Evolutionary conservation across 2,797 vertebrate genomes (phyloP).

Genomic region (Epinephelus awoara): DNA sequence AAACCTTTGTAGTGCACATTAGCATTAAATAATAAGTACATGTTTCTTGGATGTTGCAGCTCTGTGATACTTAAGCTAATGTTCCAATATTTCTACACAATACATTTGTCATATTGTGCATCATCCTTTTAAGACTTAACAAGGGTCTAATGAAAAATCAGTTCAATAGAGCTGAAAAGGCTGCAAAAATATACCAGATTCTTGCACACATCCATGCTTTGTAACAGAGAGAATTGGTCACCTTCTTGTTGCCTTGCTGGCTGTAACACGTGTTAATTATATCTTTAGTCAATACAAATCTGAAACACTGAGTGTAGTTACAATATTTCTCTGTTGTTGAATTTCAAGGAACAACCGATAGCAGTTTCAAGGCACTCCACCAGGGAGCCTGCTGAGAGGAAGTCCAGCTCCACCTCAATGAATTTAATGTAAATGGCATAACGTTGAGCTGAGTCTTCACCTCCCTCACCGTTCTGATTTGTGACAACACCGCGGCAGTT

Average conservation of each 20-base stretch:
- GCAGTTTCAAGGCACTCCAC: constrained; percentile 99
- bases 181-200: constrained; percentile 35
- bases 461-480: constrained; percentile 35
- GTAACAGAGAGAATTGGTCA: constrained; percentile 39
- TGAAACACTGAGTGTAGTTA: constrained; percentile 58
- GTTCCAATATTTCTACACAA: constrained; percentile 32
- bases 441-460: constrained; percentile 79
- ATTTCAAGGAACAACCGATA: constrained; percentile 95
- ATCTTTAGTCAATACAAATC: constrained; percentile 25
- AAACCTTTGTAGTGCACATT: constrained; percentile 70
- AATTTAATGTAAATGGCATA: constrained; percentile 95
- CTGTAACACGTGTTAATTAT: constrained; percentile 32
- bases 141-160: constrained; percentile 13
- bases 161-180: constrained; percentile 37
- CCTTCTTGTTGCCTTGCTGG: constrained; percentile 32
- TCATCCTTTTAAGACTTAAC: constrained; percentile 10
- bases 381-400: constrained; percentile 97
- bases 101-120: constrained; percentile 38
- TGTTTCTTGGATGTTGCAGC: constrained; percentile 40
- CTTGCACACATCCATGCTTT: constrained; percentile 54
- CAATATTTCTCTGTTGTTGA: constrained; percentile 88
- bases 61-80: constrained; percentile 41
- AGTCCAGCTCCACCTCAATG: constrained; percentile 99
- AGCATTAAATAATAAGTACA: constrained; percentile 48
- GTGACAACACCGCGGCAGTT: constrained; percentile 87